Percentiles rank a stretch among this genome's conserved stretches.
These are phyloP conservation scores for Forpus xanthops DNA, from an alignment of 2,797 vertebrate genomes.

Conservation along the genomic window DNA sequence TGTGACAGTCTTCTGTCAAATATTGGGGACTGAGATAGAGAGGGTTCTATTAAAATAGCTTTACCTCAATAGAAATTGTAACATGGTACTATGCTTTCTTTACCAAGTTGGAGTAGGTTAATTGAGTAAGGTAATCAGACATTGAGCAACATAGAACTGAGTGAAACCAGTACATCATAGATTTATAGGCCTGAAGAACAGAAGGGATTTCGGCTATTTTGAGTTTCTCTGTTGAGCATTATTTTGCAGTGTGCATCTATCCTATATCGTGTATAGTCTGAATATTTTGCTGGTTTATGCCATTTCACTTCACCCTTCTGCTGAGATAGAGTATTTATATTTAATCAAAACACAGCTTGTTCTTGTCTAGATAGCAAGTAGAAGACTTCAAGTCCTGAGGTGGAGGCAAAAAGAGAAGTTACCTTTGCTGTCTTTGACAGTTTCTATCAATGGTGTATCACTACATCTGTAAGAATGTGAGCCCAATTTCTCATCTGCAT, in stretches of 20 bases:
- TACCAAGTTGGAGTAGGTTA: neutral
- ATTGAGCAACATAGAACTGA: neutral
- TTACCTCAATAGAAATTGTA: neutral
- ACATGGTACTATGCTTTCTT: neutral
- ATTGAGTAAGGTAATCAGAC: neutral
- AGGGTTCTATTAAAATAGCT: neutral
- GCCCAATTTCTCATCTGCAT: neutral
- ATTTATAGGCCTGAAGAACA: neutral
- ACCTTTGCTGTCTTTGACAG: neutral
- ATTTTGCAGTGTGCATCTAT: neutral
- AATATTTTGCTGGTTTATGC: neutral
- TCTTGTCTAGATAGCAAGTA: neutral
- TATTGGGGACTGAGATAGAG: neutral
- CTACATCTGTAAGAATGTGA: neutral
- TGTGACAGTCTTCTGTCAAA: neutral
- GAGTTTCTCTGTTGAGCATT: neutral
- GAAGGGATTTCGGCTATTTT: neutral
- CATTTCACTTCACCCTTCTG: neutral
- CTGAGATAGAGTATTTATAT: neutral
- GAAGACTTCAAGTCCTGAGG: neutral
- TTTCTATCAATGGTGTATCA: neutral
- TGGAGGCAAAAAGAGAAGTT: neutral
- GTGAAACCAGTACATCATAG: neutral
- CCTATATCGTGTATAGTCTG: neutral
- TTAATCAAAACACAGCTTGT: neutral